phyloP scores from a whole-genome alignment of 2,888 invertebrate genomes.

The Dasypogon diadema region DNA sequence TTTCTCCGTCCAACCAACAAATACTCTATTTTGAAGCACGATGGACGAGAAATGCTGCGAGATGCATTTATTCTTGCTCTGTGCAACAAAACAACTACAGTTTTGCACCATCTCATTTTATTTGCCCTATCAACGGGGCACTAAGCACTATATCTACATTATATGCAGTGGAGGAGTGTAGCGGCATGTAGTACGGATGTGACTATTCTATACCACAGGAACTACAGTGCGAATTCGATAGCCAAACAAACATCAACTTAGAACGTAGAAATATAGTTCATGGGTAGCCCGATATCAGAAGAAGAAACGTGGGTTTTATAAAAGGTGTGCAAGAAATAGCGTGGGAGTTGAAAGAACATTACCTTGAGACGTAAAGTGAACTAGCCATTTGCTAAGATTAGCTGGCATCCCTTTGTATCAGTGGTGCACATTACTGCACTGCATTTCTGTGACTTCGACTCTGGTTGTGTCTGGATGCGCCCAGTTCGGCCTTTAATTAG shows the following conservation, averaged over 20 bases:
- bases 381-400: neutral
- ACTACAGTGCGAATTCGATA: neutral
- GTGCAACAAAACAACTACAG: neutral
- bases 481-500: slow-evolving; percentile 52
- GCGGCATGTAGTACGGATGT: neutral
- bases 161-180: too few species aligned
- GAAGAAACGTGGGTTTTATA: neutral
- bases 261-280: neutral
- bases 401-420: neutral
- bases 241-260: neutral
- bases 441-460: neutral
- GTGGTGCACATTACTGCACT: neutral
- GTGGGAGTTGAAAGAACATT: neutral
- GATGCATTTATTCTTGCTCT: neutral
- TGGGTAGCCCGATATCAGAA: neutral
- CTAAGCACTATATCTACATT: neutral
- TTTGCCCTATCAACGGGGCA: neutral
- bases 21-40: neutral
- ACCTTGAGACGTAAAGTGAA: neutral
- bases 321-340: neutral
- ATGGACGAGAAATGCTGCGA: neutral
- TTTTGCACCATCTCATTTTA: neutral
- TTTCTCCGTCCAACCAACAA: neutral
- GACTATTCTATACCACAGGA: neutral
- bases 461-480: neutral